Evolutionary conservation across 2,113 vertebrate species (phyloP), one percentile per base, ranked within the genome.

Genomic region (Phainopepla nitens): DNA sequence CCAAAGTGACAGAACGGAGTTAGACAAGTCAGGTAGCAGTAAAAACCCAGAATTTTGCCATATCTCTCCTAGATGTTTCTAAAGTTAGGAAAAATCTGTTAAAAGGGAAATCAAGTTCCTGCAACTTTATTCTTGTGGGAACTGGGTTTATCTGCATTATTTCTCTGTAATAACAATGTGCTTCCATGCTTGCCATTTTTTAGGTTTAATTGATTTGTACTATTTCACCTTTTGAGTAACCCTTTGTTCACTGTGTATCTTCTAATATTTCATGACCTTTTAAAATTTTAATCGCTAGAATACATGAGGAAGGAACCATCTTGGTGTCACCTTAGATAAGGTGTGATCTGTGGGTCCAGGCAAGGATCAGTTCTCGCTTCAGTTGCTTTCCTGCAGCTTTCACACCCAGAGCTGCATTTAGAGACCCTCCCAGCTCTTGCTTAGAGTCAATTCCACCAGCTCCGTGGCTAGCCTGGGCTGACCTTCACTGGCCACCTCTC

Each of bases 1-100:
- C 90, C 35, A 41, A 87, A 94, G 75, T 93, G 94, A 96, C 92
- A 93, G 92, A 94, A 90, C 35, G 93, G 83, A 97, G 93, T 94
- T 90, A 92, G 79, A 81, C 65, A 94, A 96, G 88, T 92, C 96
- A 95, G 69, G 95, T 92, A 94, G 82, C 49, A 90, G 76, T 23
- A 89, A 90, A 79, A 24, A 0, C 44, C 35, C 41, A 65, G 58
- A 69, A 42, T 71, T 86, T 81, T 87, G 31, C 60, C 27, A 11
- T 66, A 7, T 90, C 45, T 91, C 70, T 79, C n/a, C 45, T 90
- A 42, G 54, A 57, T 58, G 35, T 73, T 66, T 50, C 50, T 88
- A 33, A 25, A 83, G 56, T 62, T 54, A 27, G 21, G 7, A 24
- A 45, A 39, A 82, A 60, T 3, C 49, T 82, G 7, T 72, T 58